phyloP scores from a whole-genome alignment of 2,888 invertebrate species.

The Hesperia comma region DNA sequence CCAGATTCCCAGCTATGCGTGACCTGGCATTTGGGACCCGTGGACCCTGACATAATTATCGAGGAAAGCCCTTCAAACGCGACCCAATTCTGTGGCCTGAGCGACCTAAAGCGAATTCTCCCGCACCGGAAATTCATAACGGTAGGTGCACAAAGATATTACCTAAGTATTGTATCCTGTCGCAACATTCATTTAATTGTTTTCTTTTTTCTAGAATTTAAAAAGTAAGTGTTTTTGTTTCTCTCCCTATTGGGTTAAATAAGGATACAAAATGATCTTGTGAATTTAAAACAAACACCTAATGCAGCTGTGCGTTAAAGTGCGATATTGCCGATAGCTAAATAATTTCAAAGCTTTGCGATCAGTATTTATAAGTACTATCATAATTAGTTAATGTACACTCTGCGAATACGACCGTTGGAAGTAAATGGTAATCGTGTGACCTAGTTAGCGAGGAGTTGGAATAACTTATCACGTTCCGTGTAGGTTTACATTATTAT shows the following conservation, averaged over 20 bases:
- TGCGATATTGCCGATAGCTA: constrained; percentile 16
- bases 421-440: constrained; percentile 22
- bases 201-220: neutral
- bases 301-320: constrained; percentile 16
- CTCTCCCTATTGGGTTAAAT: neutral
- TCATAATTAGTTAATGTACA: constrained; percentile 11
- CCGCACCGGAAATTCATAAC: constrained; percentile 44
- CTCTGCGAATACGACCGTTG: constrained; percentile 18
- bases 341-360: constrained; percentile 38
- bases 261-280: neutral
- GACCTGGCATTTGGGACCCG: constrained; percentile 50
- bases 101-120: constrained; percentile 46
- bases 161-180: neutral
- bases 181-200: neutral
- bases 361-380: neutral
- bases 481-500: neutral
- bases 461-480: constrained; percentile 16
- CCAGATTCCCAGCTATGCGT: constrained; percentile 53
- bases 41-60: constrained; percentile 41
- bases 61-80: constrained; percentile 43
- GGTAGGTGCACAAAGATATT: constrained; percentile 44
- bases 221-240: neutral
- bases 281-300: neutral
- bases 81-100: constrained; percentile 54
- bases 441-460: constrained; percentile 28